Base-by-base conservation (phyloP, 2,888 invertebrate genomes). In the Sinhomidia bicolor region DNA sequence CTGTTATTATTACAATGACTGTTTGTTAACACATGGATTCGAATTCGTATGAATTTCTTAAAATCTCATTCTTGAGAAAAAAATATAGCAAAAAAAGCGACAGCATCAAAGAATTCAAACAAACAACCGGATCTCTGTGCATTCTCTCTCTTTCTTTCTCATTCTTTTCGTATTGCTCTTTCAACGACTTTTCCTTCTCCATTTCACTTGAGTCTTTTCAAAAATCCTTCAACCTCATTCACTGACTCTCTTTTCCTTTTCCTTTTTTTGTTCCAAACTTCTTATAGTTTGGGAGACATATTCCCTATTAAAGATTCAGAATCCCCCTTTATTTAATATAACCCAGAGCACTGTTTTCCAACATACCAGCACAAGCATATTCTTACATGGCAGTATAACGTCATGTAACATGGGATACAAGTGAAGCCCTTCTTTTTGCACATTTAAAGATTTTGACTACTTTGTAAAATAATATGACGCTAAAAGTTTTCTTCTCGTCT, bases 151-250 rank as follows among this genome's bases (percentile, higher is more conserved):
- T 12, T n/a, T 17, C 7, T 29, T n/a, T 14, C 32, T 32, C n/a
- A n/a, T 65, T 32, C 32, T 32, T 65, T 7, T 65, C 57, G 57
- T 65, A 14, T 32, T 32, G 32, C 62, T 65, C 32, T 65, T 65
- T 65, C 29, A 65, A 65, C 62, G 62, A 3, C n/a, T 32, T 2
- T 65, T 14, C 14, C 32, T 65, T 32, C 62, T 65, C 29, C 62
- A 65, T 65, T 65, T 65, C 62, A 17, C 29, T 62, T 62, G 62
- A 62, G 29, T 62, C 29, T 36, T 32, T 65, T 36, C 26, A 36
- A 6, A 65, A 36, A 65, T 36, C 36, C 65, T 36, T 65, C 65
- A 17, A 10, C 32, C n/a, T 36, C 36, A 65, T 65, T 65, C 65
- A 32, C 65, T 65, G n/a, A n/a, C n/a, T n/a, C n/a, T n/a, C n/a